A percentile compares a stretch with the other conserved stretches of the same genome.
These are phyloP conservation scores for Ptychobarbus kaznakovi DNA, from an alignment of 2,797 vertebrate genomes.

Conservation along the genomic window DNA sequence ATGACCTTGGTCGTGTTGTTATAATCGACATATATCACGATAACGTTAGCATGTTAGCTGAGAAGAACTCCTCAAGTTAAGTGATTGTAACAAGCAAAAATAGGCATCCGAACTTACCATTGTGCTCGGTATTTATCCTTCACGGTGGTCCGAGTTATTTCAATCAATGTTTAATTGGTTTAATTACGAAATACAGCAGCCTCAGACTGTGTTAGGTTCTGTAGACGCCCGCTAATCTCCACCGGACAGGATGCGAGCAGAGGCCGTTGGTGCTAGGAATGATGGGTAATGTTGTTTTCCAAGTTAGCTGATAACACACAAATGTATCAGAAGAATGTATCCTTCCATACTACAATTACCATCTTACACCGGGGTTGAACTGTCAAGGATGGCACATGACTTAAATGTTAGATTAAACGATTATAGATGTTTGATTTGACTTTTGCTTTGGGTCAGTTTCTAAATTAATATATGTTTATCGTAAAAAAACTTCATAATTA, in stretches of 20 bases:
- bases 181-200: not conserved
- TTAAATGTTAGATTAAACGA: slow-evolving; percentile 12
- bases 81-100: not conserved
- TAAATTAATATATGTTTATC: not conserved
- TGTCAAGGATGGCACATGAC: slow-evolving; percentile 33
- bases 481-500: not conserved
- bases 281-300: slow-evolving; percentile 70
- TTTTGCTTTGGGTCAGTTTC: not conserved
- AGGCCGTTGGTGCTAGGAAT: slow-evolving; percentile 47
- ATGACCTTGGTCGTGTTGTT: slow-evolving; percentile 29
- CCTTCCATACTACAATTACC: slow-evolving; percentile 72
- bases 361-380: slow-evolving; percentile 2
- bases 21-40: not conserved
- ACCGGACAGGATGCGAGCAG: slow-evolving; percentile 61
- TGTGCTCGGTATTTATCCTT: not conserved
- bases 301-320: rapidly evolving
- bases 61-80: not conserved
- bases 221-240: slow-evolving; percentile 67
- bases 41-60: slow-evolving; percentile 21
- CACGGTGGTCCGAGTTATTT: not conserved
- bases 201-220: not conserved
- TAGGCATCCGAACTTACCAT: slow-evolving; percentile 43
- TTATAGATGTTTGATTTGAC: slow-evolving; percentile 11
- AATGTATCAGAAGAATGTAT: rapidly evolving
- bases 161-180: slow-evolving; percentile 12